Conservation (phyloP, 2,797 vertebrate genomes). For the Erpetoichthys calabaricus region DNA sequence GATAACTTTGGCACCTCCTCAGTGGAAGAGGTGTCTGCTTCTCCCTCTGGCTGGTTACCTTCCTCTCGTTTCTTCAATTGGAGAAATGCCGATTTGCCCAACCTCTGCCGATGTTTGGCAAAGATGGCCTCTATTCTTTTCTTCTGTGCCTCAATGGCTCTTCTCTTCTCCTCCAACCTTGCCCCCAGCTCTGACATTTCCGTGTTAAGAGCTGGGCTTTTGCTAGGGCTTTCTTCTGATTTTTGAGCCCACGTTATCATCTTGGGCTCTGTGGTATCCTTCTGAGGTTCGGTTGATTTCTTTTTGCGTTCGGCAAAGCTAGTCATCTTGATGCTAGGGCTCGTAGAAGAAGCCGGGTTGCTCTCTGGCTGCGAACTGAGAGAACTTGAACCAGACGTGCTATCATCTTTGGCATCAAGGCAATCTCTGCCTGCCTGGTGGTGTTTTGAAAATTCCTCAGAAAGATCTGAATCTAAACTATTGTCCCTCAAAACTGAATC, state of each 20-base stretch:
- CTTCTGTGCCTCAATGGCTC: slow-evolving; percentile 84
- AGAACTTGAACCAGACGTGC: slow-evolving; percentile 21
- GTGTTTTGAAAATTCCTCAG: slow-evolving; percentile 35
- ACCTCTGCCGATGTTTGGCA: slow-evolving; percentile 73
- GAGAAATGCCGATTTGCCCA: slow-evolving; percentile 77
- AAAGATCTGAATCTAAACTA: slow-evolving; percentile 65
- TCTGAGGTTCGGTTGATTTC: slow-evolving; percentile 23
- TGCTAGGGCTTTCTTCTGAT: slow-evolving; percentile 45
- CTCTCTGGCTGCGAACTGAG: slow-evolving; percentile 24
- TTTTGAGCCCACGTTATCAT: slow-evolving; percentile 43
- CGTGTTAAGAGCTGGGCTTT: slow-evolving; percentile 61
- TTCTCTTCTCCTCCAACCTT: slow-evolving; percentile 75
- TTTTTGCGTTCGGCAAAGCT: slow-evolving; percentile 62
- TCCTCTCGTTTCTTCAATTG: slow-evolving; percentile 61
- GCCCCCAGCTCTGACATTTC: slow-evolving; percentile 75
- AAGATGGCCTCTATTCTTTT: slow-evolving; percentile 86
- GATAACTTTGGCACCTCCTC: slow-evolving; percentile 29
- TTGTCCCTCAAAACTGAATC: slow-evolving; percentile 66
- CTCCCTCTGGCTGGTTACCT: slow-evolving; percentile 17
- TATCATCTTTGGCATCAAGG: slow-evolving; percentile 11
- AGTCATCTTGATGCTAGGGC: slow-evolving; percentile 70
- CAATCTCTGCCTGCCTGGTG: slow-evolving; percentile 17
- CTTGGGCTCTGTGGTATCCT: slow-evolving; percentile 24
- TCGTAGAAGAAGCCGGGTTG: slow-evolving; percentile 35
- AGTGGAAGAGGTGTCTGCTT: slow-evolving; percentile 27